Base-by-base conservation (phyloP, 1,140 invertebrate species). In the Tetranychus urticae region DNA sequence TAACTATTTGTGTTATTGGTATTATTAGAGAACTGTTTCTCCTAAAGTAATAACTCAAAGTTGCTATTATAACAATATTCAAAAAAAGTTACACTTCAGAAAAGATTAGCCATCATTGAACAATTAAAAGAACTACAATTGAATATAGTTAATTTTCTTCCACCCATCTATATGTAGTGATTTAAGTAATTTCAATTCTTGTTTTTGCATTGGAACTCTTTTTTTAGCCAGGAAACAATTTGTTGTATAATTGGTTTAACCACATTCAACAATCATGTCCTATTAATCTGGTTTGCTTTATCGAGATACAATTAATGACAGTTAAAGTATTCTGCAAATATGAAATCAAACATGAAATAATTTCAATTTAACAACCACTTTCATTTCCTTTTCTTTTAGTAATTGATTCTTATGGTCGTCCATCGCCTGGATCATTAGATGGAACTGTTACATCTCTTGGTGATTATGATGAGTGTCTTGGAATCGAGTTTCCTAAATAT, bases 381-480 rank as follows among this genome's bases (percentile, higher is more conserved):
- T 23, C 8, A 54, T 23, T 14, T 23, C 10, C 33, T 23, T 33
- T 35, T 23, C 3, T 33, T 56, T 10, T 50, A 69, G 68, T 69
- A 65, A 61, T 67, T 34, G 68, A 69, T 65, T 63, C 68, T 31
- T 63, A 57, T 34, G 66, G 66, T n/a, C 62, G 64, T 37, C 58
- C 66, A 33, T 61, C 67, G 2, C 61, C 64, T 48, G 68, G 68
- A 12, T 61, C 66, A 46, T 55, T 65, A 12, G 65, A 65, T 58
- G 68, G 68, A 36, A 67, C 64, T 6, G 52, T 68, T n/a, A 61
- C 63, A 10, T 58, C 59, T 8, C 65, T 69, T 48, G 68, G 68
- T 34, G 64, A 67, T 10, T 69, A 66, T 60, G 68, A 69, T 61
- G 63, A 69, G 63, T 69, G 68, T 61, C 33, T 69, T 6, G 33